These are phyloP conservation scores for Orientallactaga sibirica DNA, from an alignment of 2,797 vertebrate species.

Conservation along the genomic window DNA sequence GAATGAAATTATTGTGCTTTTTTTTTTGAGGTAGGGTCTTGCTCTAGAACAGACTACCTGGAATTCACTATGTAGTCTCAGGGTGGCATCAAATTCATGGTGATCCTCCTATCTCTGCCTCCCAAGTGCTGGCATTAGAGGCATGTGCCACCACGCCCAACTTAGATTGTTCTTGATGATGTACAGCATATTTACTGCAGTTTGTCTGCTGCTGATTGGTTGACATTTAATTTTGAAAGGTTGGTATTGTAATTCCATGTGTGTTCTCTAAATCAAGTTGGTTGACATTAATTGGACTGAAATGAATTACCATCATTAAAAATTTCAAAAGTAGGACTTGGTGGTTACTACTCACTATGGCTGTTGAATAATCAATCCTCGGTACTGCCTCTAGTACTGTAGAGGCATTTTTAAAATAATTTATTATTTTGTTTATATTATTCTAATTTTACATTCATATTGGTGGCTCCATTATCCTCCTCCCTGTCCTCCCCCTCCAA, in stretches of 20 bases:
- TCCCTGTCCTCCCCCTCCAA: no score
- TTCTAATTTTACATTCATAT: no score
- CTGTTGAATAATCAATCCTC: conserved; percentile 55
- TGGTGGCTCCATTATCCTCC: no score
- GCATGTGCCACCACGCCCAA: no score
- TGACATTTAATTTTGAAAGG: conserved; percentile 53
- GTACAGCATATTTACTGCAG: conserved; percentile 30
- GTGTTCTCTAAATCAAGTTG: conserved; percentile 55
- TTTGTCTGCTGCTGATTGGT: conserved; percentile 48
- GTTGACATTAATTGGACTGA: conserved; percentile 62
- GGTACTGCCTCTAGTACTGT: background rate
- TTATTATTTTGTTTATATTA: no score
- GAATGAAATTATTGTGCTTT: background rate
- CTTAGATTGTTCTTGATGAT: background rate
- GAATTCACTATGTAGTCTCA: no score
- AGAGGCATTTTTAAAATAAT: background rate
- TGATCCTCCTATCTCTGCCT: no score
- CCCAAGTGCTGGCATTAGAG: no score
- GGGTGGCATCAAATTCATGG: no score
- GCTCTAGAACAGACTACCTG: no score
- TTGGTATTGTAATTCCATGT: conserved; percentile 39
- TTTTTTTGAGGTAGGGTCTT: no score
- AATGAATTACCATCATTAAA: conserved; percentile 44
- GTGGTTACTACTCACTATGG: conserved; percentile 49
- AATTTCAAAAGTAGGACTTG: conserved; percentile 36